Percentiles rank a stretch among this genome's conserved stretches.
These are phyloP conservation scores for Conops quadrifasciatus DNA, from an alignment of 2,888 invertebrate genomes.

Conservation along the genomic window DNA sequence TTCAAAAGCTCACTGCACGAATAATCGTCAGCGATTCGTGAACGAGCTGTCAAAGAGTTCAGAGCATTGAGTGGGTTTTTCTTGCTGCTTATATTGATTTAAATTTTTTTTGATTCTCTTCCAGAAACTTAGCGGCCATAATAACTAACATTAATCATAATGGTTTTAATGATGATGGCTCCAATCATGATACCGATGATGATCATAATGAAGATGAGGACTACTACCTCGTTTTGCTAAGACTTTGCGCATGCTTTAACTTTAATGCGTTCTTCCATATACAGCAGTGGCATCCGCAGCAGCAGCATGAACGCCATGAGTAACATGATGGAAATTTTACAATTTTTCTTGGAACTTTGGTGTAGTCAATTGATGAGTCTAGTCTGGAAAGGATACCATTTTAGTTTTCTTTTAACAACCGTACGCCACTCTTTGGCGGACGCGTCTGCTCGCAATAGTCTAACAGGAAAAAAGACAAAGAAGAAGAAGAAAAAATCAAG, in stretches of 20 bases:
- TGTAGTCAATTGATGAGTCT: constrained; percentile 32
- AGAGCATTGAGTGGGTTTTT: no score
- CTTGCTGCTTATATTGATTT: no score
- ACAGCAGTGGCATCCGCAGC: no score
- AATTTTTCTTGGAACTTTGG: constrained; percentile 39
- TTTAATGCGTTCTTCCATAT: no score
- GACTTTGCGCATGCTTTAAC: background rate
- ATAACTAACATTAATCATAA: no score
- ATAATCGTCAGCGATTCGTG: no score
- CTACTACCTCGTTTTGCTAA: background rate
- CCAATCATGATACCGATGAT: no score
- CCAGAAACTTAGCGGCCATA: background rate
- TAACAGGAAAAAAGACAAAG: constrained; percentile 37
- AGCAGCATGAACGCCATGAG: no score
- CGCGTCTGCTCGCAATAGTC: constrained; percentile 45
- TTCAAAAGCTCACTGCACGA: no score
- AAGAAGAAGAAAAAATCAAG: constrained; percentile 14
- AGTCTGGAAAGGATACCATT: constrained; percentile 25
- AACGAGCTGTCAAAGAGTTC: no score
- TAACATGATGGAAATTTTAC: constrained; percentile 35
- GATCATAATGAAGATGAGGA: no score
- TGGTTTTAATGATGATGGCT: background rate
- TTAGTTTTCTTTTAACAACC: constrained; percentile 55
- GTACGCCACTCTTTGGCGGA: constrained; percentile 59
- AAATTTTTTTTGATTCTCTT: background rate